phyloP scores from a whole-genome alignment of 2,888 invertebrate species.

The Zygaena filipendulae region DNA sequence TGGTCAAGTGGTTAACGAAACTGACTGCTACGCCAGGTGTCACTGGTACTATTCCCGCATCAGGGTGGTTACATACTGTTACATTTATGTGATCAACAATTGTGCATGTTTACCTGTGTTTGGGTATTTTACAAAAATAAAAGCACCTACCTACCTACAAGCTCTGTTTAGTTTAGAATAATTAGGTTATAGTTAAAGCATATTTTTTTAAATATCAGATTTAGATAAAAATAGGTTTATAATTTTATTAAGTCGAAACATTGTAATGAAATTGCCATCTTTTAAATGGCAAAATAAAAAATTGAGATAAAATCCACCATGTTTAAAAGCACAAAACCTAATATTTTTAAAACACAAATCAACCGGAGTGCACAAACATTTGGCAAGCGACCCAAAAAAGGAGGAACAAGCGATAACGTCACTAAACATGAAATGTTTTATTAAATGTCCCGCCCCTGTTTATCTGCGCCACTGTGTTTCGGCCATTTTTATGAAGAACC shows the following conservation, averaged over 20 bases:
- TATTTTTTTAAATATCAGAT: not conserved
- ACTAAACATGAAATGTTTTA: conserved; percentile 41
- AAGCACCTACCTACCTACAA: not conserved
- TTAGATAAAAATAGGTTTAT: too few species aligned
- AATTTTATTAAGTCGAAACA: too few species aligned
- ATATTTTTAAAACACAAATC: too few species aligned
- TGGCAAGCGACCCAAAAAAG: conserved; percentile 25
- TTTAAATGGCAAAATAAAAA: too few species aligned
- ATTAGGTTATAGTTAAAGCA: not conserved
- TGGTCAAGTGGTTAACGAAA: not conserved
- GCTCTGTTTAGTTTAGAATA: not conserved
- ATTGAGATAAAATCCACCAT: too few species aligned
- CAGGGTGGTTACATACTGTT: too few species aligned
- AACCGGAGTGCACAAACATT: too few species aligned
- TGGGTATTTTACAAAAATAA: not conserved
- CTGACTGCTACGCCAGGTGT: not conserved
- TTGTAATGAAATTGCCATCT: too few species aligned
- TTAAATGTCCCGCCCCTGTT: conserved; percentile 43
- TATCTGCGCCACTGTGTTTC: conserved; percentile 45
- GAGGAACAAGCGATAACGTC: conserved; percentile 40
- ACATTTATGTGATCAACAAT: not conserved
- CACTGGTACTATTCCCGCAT: not conserved
- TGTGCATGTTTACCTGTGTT: not conserved
- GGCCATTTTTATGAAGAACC: conserved; percentile 64
- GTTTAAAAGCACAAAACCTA: too few species aligned